Evolutionary conservation across 2,797 vertebrate species (phyloP).

Genomic region (Phylloscopus collybita): DNA sequence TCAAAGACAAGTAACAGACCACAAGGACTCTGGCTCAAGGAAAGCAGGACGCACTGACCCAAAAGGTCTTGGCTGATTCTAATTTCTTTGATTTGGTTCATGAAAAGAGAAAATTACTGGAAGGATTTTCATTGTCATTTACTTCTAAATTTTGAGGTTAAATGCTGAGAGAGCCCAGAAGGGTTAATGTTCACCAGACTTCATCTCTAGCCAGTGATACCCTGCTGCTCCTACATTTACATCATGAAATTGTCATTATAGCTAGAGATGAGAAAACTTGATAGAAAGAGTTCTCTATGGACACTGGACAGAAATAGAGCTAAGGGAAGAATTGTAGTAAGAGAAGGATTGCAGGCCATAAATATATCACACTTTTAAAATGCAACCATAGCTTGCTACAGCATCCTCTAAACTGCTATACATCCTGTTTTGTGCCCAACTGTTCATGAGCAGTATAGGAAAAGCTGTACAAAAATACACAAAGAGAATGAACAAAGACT

Average conservation of each 20-base stretch:
- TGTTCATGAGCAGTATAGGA: neutral
- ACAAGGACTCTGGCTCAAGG: neutral
- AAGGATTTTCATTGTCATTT: slow-evolving; percentile 31
- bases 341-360: slow-evolving; percentile 14
- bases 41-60: neutral
- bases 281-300: slow-evolving; percentile 32
- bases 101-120: slow-evolving; percentile 3
- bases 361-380: slow-evolving; percentile 25
- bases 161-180: slow-evolving; percentile 29
- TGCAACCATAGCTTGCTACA: slow-evolving; percentile 4
- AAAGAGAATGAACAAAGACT: slow-evolving; percentile 19
- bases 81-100: neutral
- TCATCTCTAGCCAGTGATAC: neutral
- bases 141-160: neutral
- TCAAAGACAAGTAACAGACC: neutral
- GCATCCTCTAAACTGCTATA: neutral
- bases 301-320: slow-evolving; percentile 23
- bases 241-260: slow-evolving; percentile 23
- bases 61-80: neutral
- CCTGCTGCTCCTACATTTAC: slow-evolving; percentile 20
- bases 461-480: slow-evolving; percentile 2
- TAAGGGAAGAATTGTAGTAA: slow-evolving; percentile 6
- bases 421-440: slow-evolving; percentile 18
- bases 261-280: slow-evolving; percentile 34
- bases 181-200: slow-evolving; percentile 44